Evolutionary conservation across 2,888 invertebrate genomes (phyloP), one percentile per base, ranked within the genome.

Genomic region (Osedax frankpressi): DNA sequence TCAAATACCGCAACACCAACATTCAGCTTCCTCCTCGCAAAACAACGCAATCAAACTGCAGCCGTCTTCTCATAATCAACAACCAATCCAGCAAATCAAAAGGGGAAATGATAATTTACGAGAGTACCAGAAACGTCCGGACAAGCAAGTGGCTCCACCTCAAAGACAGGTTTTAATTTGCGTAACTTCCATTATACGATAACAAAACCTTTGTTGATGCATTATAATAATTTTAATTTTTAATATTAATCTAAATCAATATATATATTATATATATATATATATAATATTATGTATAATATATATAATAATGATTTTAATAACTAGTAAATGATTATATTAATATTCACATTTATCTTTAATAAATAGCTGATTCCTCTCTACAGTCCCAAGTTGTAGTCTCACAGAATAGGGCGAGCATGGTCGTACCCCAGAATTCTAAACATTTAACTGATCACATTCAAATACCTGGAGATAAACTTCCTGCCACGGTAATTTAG

Each of bases 121-220:
- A 14, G 71, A 70, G n/a, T 77, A 74, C 11, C 75, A 73, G 27
- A 71, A 77, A 28, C 77, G 74, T 19, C 78, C 78, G 71, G 75
- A 77, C 74, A 76, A 77, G 76, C 92, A 92, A 82, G 89, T 75
- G 75, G 28, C 78, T 75, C 29, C 79, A 77, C 59, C 79, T 76
- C 28, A 77, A 44, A 6, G 73, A 11, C 78, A 76, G 19, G 78
- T 76, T 27, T n/a, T n/a, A n/a, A n/a, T n/a, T n/a, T n/a, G n/a
- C n/a, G n/a, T n/a, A n/a, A n/a, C n/a, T n/a, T n/a, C n/a, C n/a
- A n/a, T n/a, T n/a, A n/a, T n/a, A n/a, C n/a, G n/a, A n/a, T n/a
- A n/a, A n/a, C n/a, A n/a, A n/a, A n/a, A n/a, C n/a, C n/a, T n/a
- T n/a, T n/a, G n/a, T n/a, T n/a, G n/a, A n/a, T n/a, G n/a, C n/a